Base-by-base conservation (phyloP, 2,888 invertebrate genomes). In the Theretra japonica region DNA sequence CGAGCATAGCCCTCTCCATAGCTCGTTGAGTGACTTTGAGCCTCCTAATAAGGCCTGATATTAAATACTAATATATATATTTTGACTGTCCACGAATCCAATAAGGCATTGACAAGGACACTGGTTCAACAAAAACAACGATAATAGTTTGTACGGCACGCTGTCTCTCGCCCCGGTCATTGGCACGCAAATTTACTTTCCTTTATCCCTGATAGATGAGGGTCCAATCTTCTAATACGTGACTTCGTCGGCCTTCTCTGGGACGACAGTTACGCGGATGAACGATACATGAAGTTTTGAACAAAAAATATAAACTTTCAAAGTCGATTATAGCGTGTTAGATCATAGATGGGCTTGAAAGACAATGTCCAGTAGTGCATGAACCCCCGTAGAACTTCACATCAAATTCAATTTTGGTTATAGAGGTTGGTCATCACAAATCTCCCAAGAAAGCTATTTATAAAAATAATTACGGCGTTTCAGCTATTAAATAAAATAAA, bases 131-230 rank as follows among this genome's bases (percentile, higher is more conserved):
- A 65, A 65, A 65, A 65, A 65, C 48, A 65, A 58, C 11, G 41
- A 48, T 65, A 48, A 48, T 62, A 62, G 62, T 62, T 41, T 62
- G 21, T 17, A 65, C 23, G 41, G 23, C 65, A 65, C 48, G 65
- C 8, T 70, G 59, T 50, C 60, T 53, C 33, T 23, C 25, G 21
- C 25, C 19, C 72, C 19, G 69, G 69, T 60, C 72, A 69, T 50
- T 50, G 72, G 41, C 48, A 68, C 68, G 60, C 50, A 69, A 69
- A 60, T 72, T 72, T 59, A 50, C n/a, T 69, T 72, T 72, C 33
- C 59, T 72, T 50, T 28, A 72, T 72, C 72, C n/a, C 56, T 28
- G 33, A 60, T 72, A 69, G 60, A 72, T 59, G 69, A 69, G 69
- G 68, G 53, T 69, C 50, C 33, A 69, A 69, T 53, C 50, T 70